Conservation (phyloP, 2,888 invertebrate species). For the Archaeoteleia sp. region DNA sequence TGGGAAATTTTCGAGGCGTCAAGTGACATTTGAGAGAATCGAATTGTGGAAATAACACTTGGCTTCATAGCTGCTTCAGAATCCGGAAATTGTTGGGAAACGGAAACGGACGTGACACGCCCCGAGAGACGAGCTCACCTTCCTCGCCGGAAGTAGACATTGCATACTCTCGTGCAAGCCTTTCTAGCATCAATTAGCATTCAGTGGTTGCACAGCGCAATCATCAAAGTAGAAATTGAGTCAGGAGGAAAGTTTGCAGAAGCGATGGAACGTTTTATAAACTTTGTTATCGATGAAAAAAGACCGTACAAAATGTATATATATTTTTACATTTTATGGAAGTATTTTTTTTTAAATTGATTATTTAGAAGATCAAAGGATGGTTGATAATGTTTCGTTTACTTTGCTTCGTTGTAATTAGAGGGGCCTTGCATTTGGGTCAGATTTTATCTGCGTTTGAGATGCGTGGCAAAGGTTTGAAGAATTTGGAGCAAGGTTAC, state of each 20-base stretch:
- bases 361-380: no score
- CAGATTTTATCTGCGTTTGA: constrained; percentile 32
- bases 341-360: no score
- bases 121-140: constrained; percentile 47
- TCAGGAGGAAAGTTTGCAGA: not conserved
- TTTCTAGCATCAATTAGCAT: constrained; percentile 6
- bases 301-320: not conserved
- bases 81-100: constrained; percentile 67
- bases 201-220: not conserved
- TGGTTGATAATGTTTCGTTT: no score
- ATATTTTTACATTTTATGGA: constrained; percentile 2
- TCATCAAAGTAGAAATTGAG: not conserved
- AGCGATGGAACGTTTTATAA: no score
- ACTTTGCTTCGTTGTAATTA: no score
- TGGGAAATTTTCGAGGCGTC: not conserved
- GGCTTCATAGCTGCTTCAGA: constrained; percentile 27
- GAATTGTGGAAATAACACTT: constrained; percentile 1
- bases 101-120: constrained; percentile 68
- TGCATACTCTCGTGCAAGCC: constrained; percentile 8
- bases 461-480: constrained; percentile 1
- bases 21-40: not conserved
- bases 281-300: constrained; percentile 3
- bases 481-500: constrained; percentile 60
- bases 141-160: constrained; percentile 40
- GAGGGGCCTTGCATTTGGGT: constrained; percentile 22